Evolutionary conservation across 1,140 invertebrate genomes (phyloP).

Genomic region (Macrosteles quadrilineatus): DNA sequence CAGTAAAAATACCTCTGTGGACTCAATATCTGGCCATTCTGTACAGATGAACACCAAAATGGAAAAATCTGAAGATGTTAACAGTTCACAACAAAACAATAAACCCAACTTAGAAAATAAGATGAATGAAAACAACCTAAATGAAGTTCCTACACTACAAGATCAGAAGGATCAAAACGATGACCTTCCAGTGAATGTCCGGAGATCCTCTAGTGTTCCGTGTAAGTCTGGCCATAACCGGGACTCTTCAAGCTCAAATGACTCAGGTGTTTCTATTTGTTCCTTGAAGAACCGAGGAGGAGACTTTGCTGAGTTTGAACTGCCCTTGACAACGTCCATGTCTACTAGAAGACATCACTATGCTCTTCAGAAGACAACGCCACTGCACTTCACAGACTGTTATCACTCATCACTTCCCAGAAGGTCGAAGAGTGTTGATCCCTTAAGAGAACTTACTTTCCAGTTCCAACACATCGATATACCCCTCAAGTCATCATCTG

Average conservation of each 20-base stretch:
- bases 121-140: background rate
- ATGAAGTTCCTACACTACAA: background rate
- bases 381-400: conserved; percentile 52
- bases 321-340: conserved; percentile 61
- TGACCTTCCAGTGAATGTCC: conserved; percentile 58
- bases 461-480: conserved; percentile 62
- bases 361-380: conserved; percentile 38
- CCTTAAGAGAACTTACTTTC: conserved; percentile 67
- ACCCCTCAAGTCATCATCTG: conserved; percentile 70
- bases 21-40: conserved; percentile 36
- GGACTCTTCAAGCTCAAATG: conserved; percentile 81
- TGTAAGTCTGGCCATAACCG: conserved; percentile 74
- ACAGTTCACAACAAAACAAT: background rate
- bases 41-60: background rate
- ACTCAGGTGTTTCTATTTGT: conserved; percentile 77
- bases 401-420: conserved; percentile 67
- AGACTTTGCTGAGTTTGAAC: conserved; percentile 68
- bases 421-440: conserved; percentile 74
- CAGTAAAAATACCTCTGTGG: conserved; percentile 37
- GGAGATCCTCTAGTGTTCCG: conserved; percentile 77
- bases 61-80: background rate
- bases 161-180: background rate
- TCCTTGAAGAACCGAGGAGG: conserved; percentile 63
- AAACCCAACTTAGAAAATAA: background rate
- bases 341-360: conserved; percentile 53